Conservation (phyloP, 2,113 vertebrate genomes). For the Onychostoma macrolepis region DNA sequence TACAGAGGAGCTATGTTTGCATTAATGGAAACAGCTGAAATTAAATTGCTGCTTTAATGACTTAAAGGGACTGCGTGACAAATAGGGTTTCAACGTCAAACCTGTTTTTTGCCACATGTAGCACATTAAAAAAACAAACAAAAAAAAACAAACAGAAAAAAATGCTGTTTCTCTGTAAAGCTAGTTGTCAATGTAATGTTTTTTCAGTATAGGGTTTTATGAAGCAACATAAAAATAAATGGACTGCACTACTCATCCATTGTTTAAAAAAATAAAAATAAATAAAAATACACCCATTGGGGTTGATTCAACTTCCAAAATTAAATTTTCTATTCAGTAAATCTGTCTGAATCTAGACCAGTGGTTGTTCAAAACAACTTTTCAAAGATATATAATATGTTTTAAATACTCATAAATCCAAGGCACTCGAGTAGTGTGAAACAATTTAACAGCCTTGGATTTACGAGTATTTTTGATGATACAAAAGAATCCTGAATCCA, state of each 20-base stretch:
- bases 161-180: background rate
- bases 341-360: background rate
- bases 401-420: too few relatives aligned
- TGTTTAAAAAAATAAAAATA: background rate
- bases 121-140: too few relatives aligned
- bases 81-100: background rate
- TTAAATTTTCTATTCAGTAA: background rate
- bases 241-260: background rate
- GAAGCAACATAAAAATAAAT: background rate
- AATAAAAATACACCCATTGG: background rate
- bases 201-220: background rate
- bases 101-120: background rate
- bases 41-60: too few relatives aligned
- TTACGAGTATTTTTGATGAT: too few relatives aligned
- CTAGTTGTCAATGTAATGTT: background rate
- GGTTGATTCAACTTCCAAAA: background rate
- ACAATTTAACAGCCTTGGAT: too few relatives aligned
- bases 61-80: background rate
- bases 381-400: too few relatives aligned
- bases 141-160: too few relatives aligned
- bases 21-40: too few relatives aligned
- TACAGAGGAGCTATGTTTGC: too few relatives aligned
- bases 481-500: too few relatives aligned
- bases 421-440: too few relatives aligned
- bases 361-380: too few relatives aligned